A percentile compares a stretch with the other conserved stretches of the same genome.
Conservation (phyloP, 2,888 invertebrate species). For the Lasius platythorax region DNA sequence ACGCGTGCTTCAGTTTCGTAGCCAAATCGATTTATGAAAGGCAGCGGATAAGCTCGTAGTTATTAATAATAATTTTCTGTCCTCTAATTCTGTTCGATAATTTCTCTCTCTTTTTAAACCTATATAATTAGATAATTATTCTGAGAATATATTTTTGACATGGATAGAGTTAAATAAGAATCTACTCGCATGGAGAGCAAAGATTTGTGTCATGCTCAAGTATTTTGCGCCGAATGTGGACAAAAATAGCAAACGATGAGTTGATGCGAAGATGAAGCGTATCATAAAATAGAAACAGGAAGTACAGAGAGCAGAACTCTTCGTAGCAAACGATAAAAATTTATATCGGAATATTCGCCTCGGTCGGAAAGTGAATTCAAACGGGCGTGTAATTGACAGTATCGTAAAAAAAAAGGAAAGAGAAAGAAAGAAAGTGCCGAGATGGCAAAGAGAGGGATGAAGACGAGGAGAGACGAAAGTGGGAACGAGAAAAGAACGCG, state of each 20-base stretch:
- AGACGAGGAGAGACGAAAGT: conserved; percentile 48
- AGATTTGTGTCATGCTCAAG: background rate
- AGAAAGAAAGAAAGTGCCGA: conserved; percentile 31
- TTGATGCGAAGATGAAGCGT: conserved; percentile 47
- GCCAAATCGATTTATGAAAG: background rate
- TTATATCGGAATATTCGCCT: conserved; percentile 82
- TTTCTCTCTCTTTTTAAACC: background rate
- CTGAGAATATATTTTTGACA: background rate
- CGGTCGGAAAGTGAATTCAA: conserved; percentile 85
- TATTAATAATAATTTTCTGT: background rate
- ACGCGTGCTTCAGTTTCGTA: background rate
- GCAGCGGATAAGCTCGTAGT: background rate
- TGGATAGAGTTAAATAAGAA: background rate
- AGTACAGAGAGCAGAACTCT: conserved; percentile 66
- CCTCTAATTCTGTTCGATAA: background rate
- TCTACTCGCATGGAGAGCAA: background rate
- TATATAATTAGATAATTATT: background rate
- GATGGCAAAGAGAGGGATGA: conserved; percentile 39
- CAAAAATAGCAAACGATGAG: conserved; percentile 54
- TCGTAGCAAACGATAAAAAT: conserved; percentile 80
- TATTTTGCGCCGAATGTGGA: background rate
- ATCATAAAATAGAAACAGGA: conserved; percentile 70
- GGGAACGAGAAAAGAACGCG: conserved; percentile 50
- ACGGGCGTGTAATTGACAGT: conserved; percentile 86
- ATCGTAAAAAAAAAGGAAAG: conserved; percentile 83